Percentiles rank a stretch among this genome's conserved stretches.
phyloP scores from a whole-genome alignment of 2,113 vertebrate genomes.

The Notechis scutatus region DNA sequence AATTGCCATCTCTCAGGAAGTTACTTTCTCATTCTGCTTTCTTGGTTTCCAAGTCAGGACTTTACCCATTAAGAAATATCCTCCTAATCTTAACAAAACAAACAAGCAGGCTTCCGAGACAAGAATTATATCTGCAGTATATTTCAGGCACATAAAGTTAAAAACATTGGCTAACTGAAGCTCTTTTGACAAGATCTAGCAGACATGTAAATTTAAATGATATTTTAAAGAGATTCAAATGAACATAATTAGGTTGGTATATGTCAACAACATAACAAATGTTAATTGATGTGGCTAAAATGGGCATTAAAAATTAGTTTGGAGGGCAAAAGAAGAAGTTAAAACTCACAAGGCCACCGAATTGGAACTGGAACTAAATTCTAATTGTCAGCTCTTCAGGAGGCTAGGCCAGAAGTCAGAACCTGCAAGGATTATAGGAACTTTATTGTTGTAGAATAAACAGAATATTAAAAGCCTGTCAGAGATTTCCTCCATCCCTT shows the following conservation, averaged over 20 bases:
- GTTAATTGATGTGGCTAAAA: neutral
- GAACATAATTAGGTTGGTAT: neutral
- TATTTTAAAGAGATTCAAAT: neutral
- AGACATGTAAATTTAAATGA: neutral
- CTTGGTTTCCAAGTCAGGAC: neutral
- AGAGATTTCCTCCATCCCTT: neutral
- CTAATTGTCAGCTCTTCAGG: neutral
- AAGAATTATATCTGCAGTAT: neutral
- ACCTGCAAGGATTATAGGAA: neutral
- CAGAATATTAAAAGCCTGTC: neutral
- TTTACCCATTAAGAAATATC: neutral
- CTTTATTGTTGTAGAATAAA: neutral
- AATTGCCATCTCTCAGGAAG: neutral
- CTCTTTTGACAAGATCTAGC: neutral
- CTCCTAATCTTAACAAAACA: neutral
- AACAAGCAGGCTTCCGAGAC: neutral
- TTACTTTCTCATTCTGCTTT: neutral
- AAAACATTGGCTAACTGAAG: neutral
- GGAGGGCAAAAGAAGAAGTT: neutral
- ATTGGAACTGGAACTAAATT: neutral
- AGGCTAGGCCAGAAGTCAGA: neutral
- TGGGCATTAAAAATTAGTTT: neutral
- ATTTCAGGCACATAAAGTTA: neutral
- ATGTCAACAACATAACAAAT: neutral
- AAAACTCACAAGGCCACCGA: neutral